Conservation (phyloP, 2,113 vertebrate genomes). For the Fulica atra region DNA sequence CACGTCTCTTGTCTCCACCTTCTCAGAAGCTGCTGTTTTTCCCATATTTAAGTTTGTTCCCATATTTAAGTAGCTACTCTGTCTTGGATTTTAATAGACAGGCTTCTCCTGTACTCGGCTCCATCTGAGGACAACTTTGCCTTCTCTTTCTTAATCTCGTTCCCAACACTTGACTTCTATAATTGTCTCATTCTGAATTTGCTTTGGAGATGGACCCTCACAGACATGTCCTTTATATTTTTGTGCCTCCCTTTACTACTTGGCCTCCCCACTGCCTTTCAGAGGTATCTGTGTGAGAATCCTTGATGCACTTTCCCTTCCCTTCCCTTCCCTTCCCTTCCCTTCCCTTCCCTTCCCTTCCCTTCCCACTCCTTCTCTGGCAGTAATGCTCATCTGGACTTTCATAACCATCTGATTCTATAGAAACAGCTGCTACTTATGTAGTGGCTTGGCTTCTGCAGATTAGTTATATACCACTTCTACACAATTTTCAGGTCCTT, state of each 20-base stretch:
- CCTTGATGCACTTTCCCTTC: not conserved
- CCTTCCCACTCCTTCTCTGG: not conserved
- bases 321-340: not conserved
- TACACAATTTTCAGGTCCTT: not conserved
- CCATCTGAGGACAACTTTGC: not conserved
- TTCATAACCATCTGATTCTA: not conserved
- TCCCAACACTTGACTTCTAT: not conserved
- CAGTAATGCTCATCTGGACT: not conserved
- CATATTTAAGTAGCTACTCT: not conserved
- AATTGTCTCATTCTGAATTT: not conserved
- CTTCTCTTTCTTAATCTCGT: not conserved
- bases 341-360: not conserved
- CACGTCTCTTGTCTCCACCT: not conserved
- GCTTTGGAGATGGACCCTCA: not conserved
- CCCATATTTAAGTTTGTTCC: not conserved
- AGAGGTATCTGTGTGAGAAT: not conserved
- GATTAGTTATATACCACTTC: not conserved
- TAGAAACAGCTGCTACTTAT: not conserved
- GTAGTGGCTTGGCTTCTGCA: not conserved
- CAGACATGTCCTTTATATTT: not conserved
- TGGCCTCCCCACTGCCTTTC: not conserved
- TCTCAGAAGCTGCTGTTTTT: not conserved
- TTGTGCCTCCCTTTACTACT: not conserved
- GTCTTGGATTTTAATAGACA: not conserved
- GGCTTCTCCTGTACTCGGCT: not conserved